Percentiles rank a stretch among this genome's conserved stretches.
Evolutionary conservation across 1,140 invertebrate species (phyloP).

Genomic region (Papilio aristodemus): DNA sequence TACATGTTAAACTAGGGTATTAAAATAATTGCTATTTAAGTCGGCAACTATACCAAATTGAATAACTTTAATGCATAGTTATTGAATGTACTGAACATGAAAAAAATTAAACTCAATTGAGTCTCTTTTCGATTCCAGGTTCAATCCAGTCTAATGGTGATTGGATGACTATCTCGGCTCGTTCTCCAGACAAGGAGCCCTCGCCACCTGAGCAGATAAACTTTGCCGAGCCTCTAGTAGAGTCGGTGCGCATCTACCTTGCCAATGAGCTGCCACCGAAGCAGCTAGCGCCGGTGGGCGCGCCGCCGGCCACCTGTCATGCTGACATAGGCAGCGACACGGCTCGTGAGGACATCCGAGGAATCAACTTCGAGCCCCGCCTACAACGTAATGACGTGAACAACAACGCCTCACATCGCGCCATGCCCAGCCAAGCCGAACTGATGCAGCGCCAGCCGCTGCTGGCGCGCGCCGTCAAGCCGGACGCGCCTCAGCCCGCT

Average conservation of each 20-base stretch:
- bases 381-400: slow-evolving; percentile 78
- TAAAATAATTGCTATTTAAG: background rate
- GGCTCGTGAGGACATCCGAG: slow-evolving; percentile 68
- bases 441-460: slow-evolving; percentile 79
- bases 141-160: slow-evolving; percentile 73
- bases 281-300: slow-evolving; percentile 56
- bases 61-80: background rate
- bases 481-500: slow-evolving; percentile 65
- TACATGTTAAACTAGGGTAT: slow-evolving; percentile 1
- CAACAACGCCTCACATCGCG: slow-evolving; percentile 71
- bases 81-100: background rate
- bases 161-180: slow-evolving; percentile 79
- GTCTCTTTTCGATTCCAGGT: slow-evolving; percentile 65
- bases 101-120: background rate
- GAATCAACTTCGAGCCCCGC: slow-evolving; percentile 72
- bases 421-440: slow-evolving; percentile 76
- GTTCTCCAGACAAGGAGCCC: slow-evolving; percentile 69
- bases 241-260: slow-evolving; percentile 77
- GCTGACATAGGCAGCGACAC: slow-evolving; percentile 67
- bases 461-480: slow-evolving; percentile 68
- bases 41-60: background rate
- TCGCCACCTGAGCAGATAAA: slow-evolving; percentile 67
- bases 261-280: slow-evolving; percentile 72
- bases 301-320: slow-evolving; percentile 57
- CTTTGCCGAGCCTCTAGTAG: slow-evolving; percentile 73